Percentiles rank a stretch among this genome's conserved stretches.
These are phyloP conservation scores for Myrmecophaga tridactyla DNA, from an alignment of 2,113 vertebrate genomes.

Conservation along the genomic window DNA sequence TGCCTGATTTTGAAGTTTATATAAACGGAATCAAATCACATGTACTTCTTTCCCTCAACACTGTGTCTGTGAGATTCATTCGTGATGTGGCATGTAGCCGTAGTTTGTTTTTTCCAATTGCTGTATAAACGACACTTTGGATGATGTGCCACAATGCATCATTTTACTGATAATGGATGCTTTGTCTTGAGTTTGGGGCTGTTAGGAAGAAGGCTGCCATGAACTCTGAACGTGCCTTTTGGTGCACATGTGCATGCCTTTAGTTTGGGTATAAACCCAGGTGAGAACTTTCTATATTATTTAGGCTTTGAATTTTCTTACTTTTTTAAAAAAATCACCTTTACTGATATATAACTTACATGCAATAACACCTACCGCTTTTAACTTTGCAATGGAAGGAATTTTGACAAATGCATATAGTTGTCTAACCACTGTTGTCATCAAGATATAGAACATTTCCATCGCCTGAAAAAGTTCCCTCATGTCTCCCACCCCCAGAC, in stretches of 20 bases:
- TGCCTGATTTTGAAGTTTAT: background rate
- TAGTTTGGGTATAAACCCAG: no score
- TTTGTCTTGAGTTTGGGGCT: background rate
- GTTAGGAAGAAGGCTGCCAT: background rate
- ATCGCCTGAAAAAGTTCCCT: background rate
- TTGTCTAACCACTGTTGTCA: background rate
- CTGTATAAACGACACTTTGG: background rate
- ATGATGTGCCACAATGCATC: background rate
- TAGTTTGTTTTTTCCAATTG: background rate
- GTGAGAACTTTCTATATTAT: background rate
- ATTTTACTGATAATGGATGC: background rate
- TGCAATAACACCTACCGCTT: background rate
- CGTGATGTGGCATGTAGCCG: fast-evolving
- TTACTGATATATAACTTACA: background rate
- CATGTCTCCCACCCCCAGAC: background rate
- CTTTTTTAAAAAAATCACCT: background rate
- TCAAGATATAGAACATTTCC: background rate
- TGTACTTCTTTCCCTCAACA: background rate
- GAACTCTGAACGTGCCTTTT: background rate
- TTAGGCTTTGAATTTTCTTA: background rate
- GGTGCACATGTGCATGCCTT: background rate
- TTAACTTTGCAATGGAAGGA: background rate
- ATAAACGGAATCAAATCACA: background rate
- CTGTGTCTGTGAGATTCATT: background rate
- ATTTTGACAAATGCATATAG: background rate